Evolutionary conservation across 2,888 invertebrate species (phyloP).

Genomic region (Amaurobius ferox): DNA sequence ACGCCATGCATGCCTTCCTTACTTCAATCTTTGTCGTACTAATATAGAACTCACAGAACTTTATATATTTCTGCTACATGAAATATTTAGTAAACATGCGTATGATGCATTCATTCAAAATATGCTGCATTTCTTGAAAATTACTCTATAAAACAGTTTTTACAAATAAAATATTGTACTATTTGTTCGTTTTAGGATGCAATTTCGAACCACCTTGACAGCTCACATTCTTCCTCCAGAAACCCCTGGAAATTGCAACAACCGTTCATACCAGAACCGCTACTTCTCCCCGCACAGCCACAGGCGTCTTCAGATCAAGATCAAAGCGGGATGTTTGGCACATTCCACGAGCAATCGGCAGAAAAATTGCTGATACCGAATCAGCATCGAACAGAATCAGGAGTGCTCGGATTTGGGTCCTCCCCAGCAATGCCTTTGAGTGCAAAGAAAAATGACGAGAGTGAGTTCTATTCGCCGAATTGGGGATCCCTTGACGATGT

Average conservation of each 20-base stretch:
- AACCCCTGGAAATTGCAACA: neutral
- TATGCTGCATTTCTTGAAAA: too few relatives aligned
- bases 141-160: too few relatives aligned
- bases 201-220: neutral
- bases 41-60: too few relatives aligned
- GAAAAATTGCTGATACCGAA: neutral
- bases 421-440: neutral
- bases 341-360: neutral
- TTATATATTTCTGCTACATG: too few relatives aligned
- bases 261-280: neutral
- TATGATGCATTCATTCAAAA: too few relatives aligned
- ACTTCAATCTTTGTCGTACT: too few relatives aligned
- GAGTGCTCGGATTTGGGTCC: neutral
- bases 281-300: neutral
- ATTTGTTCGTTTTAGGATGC: too few relatives aligned
- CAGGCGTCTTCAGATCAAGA: neutral
- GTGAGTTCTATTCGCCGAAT: neutral
- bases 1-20: too few relatives aligned
- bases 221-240: neutral
- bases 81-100: too few relatives aligned
- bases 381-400: neutral
- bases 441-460: conserved; percentile 9
- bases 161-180: too few relatives aligned
- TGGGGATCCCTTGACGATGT: conserved; percentile 54
- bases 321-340: neutral